Evolutionary conservation across 2,797 vertebrate species (phyloP).

Genomic region (Psittacula derbiana): DNA sequence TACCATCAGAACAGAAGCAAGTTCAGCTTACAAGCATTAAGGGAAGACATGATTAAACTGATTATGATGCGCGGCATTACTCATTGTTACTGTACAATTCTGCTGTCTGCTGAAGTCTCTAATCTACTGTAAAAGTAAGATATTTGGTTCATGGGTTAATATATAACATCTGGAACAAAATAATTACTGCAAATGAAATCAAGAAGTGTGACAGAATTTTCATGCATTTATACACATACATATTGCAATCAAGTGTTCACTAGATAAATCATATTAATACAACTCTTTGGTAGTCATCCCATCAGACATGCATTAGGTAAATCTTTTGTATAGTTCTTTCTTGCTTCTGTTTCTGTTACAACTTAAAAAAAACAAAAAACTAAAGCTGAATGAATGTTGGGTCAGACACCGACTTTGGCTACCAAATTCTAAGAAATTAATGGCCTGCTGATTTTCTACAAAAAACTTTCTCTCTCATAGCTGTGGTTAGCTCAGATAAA

Average conservation of each 20-base stretch:
- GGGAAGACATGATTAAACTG: slow-evolving; percentile 39
- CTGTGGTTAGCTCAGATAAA: neutral
- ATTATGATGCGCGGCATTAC: neutral
- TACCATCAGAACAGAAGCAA: neutral
- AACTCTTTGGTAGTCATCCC: neutral
- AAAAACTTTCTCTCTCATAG: neutral
- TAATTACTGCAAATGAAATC: slow-evolving; percentile 10
- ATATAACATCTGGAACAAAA: slow-evolving; percentile 24
- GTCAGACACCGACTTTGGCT: neutral
- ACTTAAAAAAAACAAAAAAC: neutral
- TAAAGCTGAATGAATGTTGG: neutral
- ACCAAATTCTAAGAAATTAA: neutral
- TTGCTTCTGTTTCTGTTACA: neutral
- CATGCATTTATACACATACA: neutral
- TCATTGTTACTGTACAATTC: neutral
- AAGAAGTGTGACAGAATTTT: neutral
- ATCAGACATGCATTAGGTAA: neutral
- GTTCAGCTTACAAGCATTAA: slow-evolving; percentile 12
- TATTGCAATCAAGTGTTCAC: neutral
- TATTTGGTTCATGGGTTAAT: neutral
- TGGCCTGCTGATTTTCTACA: neutral
- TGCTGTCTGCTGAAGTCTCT: neutral
- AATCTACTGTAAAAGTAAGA: neutral
- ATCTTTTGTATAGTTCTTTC: neutral
- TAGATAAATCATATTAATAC: neutral